Conservation (phyloP, 2,113 vertebrate species). For the Phalacrocorax brasilianus region DNA sequence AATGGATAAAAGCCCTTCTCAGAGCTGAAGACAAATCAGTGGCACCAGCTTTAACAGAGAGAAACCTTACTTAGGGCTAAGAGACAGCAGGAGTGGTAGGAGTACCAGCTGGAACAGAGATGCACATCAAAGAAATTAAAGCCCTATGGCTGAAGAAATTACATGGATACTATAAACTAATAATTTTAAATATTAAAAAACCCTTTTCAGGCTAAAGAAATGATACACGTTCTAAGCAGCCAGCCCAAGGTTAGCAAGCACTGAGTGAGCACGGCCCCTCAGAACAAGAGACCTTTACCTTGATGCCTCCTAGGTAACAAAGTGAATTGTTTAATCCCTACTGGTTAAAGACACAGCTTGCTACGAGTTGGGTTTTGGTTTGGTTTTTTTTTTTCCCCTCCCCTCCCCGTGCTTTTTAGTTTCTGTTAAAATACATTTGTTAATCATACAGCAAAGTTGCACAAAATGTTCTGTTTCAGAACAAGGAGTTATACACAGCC, state of each 20-base stretch:
- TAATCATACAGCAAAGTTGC: constrained; percentile 55
- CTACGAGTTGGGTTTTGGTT: neutral
- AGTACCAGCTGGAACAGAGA: constrained; percentile 70
- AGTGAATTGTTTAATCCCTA: constrained; percentile 57
- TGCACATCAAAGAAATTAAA: constrained; percentile 75
- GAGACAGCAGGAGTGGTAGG: constrained; percentile 70
- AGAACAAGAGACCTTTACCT: constrained; percentile 49
- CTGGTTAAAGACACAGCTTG: constrained; percentile 52
- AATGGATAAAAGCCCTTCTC: constrained; percentile 61
- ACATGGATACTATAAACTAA: constrained; percentile 73
- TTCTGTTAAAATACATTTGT: constrained; percentile 24
- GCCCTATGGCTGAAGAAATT: constrained; percentile 75
- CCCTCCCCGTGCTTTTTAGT: neutral
- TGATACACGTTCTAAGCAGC: constrained; percentile 58
- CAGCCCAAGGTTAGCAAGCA: constrained; percentile 72
- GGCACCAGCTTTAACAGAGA: constrained; percentile 57
- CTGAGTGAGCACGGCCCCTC: constrained; percentile 32
- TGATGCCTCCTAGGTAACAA: constrained; percentile 56
- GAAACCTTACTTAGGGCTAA: constrained; percentile 72
- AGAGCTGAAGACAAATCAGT: constrained; percentile 57
- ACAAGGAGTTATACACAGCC: constrained; percentile 27
- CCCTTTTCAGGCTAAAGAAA: constrained; percentile 68
- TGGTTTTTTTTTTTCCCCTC: neutral
- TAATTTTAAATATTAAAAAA: constrained; percentile 80
- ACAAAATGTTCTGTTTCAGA: constrained; percentile 61